phyloP scores from a whole-genome alignment of 2,797 vertebrate species.

The Anableps anableps region DNA sequence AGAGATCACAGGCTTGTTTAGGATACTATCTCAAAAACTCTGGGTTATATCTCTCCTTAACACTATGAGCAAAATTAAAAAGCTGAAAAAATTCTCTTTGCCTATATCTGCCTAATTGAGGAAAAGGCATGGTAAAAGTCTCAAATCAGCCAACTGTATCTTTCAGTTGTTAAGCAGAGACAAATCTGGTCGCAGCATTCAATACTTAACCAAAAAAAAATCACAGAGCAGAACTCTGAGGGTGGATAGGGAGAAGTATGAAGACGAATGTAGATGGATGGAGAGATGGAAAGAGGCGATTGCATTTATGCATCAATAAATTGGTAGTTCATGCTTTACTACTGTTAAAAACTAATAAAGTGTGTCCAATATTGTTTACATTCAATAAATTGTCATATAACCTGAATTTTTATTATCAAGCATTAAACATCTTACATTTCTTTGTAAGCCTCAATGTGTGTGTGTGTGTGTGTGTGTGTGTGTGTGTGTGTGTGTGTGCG shows the following conservation, averaged over 20 bases:
- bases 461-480: not conserved
- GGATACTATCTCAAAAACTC: not conserved
- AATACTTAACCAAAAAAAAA: conserved; percentile 55
- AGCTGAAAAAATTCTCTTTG: not conserved
- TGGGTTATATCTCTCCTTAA: not conserved
- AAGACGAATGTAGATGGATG: conserved; percentile 45
- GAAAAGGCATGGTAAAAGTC: conserved; percentile 40
- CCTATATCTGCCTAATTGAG: not conserved
- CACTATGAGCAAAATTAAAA: not conserved
- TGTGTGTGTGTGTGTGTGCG: not conserved
- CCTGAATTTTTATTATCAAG: not conserved
- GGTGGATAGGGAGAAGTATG: conserved; percentile 50
- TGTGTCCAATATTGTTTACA: conserved; percentile 3
- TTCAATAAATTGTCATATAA: not conserved
- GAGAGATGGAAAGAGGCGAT: conserved; percentile 12
- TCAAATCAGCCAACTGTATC: conserved; percentile 52
- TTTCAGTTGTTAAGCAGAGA: conserved; percentile 39
- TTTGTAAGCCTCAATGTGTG: not conserved
- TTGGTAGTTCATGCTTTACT: not conserved
- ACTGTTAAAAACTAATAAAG: not conserved
- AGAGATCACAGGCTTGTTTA: not conserved
- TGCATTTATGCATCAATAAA: not conserved
- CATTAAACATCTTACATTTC: not conserved
- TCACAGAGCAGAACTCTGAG: conserved; percentile 33
- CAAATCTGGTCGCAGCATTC: conserved; percentile 51